Evolutionary conservation across 1,140 invertebrate genomes (phyloP), one percentile per base, ranked within the genome.

Genomic region (Caerostris darwini): DNA sequence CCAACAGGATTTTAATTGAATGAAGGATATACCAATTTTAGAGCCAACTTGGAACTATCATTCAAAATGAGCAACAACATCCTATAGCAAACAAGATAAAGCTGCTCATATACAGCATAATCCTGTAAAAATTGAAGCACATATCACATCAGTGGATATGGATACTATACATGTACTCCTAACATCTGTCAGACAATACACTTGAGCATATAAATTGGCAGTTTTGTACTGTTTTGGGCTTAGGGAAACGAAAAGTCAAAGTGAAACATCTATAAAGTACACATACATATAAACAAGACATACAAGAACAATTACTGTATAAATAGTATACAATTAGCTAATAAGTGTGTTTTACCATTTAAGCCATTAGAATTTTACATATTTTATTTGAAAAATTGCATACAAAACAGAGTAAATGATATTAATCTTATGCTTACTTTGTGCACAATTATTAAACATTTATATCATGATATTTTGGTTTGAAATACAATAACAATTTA

Each of bases 131-230:
- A 0, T 34, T 34, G 34, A 34, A 34, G 34, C 34, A 34, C 34
- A 34, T 34, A 34, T 34, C 34, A 34, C 34, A 34, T 34, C 34
- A 34, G 34, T 34, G 34, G 34, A 34, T 34, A 34, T 34, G 34
- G 34, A 34, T 34, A 34, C 34, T 34, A 34, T 34, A 34, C 2
- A 34, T 8, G 10, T 77, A 77, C 34, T 12, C 53, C 12, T 50
- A 50, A 77, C 71, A 77, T 77, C 34, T 77, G 34, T 77, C 34
- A 77, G 34, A 77, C 71, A 77, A 77, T 12, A 77, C 71, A 77
- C 71, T 77, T 77, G 71, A 77, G 71, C 71, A 77, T 77, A 77
- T 50, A 64, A 53, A 77, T 77, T 77, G 71, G 34, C 71, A 12
- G 8, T 77, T 69, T 77, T 77, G 71, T 77, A 50, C 71, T 77